Base-by-base conservation (phyloP, 2,888 invertebrate species). In the Drosophila neutralis region DNA sequence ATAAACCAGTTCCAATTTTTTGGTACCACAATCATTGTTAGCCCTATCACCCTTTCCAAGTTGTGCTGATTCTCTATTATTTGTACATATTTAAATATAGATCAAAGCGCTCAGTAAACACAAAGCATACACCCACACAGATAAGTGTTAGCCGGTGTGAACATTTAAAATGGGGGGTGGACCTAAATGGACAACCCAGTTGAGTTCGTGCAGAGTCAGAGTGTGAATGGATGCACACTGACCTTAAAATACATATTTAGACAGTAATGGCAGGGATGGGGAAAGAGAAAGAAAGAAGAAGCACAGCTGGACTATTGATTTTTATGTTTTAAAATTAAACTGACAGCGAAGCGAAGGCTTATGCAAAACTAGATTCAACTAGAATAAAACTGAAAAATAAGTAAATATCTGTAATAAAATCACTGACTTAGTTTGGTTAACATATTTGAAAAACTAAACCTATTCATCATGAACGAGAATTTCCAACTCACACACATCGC, bases 161-260 rank as follows among this genome's bases (percentile, higher is more conserved):
- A 38, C 5, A 63, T 62, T 67, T 38, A 49, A 69, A 66, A 27
- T 2, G 66, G 18, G 63, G 69, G 63, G 53, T 3, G 38, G 48
- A 21, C 42, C 49, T 33, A 33, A 38, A 49, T 18, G 58, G 58
- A 33, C 24, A 53, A 4, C 33, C 36, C 48, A 59, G 61, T 31
- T 45, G 40, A 52, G 38, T 35, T 45, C 18, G 35, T 15, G 1
- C 36, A 38, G 29, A 35, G 27, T 42, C 51, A 11, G 38, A 48
- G 33, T 58, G 45, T 45, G 13, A 45, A 45, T 24, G 52, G 63
- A 48, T 83, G 73, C 63, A 36, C 83, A 69, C 53, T 87, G 87
- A 87, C 87, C 87, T 87, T 87, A 80, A 77, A 84, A 69, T 72
- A 63, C 70, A 69, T 66, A 64, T 75, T 66, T 79, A 83, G 69